Percentiles rank a stretch among this genome's conserved stretches.
phyloP scores from a whole-genome alignment of 2,888 invertebrate genomes.

The Eristalinus sepulchralis region DNA sequence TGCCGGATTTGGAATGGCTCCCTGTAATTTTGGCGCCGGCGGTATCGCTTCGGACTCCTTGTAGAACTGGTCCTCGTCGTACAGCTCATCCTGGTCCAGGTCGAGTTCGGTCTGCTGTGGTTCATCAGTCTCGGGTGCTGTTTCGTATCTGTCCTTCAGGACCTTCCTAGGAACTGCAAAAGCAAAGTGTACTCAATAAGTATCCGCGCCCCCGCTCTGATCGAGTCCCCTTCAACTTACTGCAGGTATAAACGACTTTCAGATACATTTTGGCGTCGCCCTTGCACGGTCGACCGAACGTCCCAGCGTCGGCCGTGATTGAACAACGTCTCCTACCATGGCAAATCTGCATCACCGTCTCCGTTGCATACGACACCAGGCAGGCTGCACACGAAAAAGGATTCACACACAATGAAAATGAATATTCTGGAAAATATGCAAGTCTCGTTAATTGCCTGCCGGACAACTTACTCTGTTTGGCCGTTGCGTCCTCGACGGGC shows the following conservation, averaged over 20 bases:
- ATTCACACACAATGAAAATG: slow-evolving; percentile 24
- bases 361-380: slow-evolving; percentile 93
- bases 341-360: slow-evolving; percentile 93
- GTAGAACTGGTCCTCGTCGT: slow-evolving; percentile 83
- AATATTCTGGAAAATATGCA: slow-evolving; percentile 26
- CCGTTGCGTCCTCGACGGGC: slow-evolving; percentile 73
- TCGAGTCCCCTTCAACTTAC: slow-evolving; percentile 83
- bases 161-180: slow-evolving; percentile 90
- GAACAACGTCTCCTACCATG: slow-evolving; percentile 91
- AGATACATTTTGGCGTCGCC: slow-evolving; percentile 90
- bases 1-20: slow-evolving; percentile 77
- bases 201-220: background rate
- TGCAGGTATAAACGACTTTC: slow-evolving; percentile 93
- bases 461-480: slow-evolving; percentile 75
- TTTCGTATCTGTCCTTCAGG: slow-evolving; percentile 90
- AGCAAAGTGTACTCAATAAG: slow-evolving; percentile 8
- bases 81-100: slow-evolving; percentile 82
- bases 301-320: slow-evolving; percentile 89
- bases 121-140: slow-evolving; percentile 90
- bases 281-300: slow-evolving; percentile 91
- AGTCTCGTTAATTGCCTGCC: slow-evolving; percentile 39
- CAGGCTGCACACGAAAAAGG: slow-evolving; percentile 85
- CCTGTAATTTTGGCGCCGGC: slow-evolving; percentile 82
- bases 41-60: slow-evolving; percentile 83
- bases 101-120: slow-evolving; percentile 82